Evolutionary conservation across 2,888 invertebrate genomes (phyloP).

Genomic region (Apamea anceps): DNA sequence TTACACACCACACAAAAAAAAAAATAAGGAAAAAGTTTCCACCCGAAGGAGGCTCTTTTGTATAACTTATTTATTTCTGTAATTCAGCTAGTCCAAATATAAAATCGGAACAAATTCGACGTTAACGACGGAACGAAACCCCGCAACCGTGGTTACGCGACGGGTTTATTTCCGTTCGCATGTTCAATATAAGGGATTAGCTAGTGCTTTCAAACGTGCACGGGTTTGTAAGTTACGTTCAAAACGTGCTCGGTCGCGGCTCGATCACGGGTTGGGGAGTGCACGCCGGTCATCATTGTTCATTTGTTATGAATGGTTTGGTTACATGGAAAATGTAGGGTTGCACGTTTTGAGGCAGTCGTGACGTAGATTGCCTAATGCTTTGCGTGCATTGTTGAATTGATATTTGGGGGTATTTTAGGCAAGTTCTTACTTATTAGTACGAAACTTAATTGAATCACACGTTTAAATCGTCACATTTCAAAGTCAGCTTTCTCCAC

Average conservation of each 20-base stretch:
- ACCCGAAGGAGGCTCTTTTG: constrained; percentile 14
- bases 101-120: constrained; percentile 38
- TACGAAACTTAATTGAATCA: background rate
- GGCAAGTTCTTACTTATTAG: background rate
- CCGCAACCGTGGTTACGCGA: constrained; percentile 31
- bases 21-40: constrained; percentile 16
- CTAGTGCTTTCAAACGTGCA: constrained; percentile 44
- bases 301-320: constrained; percentile 21
- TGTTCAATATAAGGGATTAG: constrained; percentile 26
- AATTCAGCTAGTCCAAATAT: constrained; percentile 44
- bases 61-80: constrained; percentile 50
- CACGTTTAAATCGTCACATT: background rate
- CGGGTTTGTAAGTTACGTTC: constrained; percentile 14
- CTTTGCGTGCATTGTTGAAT: background rate
- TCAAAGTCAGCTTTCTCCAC: background rate
- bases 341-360: constrained; percentile 42
- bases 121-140: constrained; percentile 47
- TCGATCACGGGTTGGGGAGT: constrained; percentile 32
- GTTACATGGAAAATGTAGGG: constrained; percentile 1
- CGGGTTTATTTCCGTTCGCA: constrained; percentile 46
- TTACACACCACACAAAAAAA: background rate
- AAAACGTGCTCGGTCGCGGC: constrained; percentile 30
- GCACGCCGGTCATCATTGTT: constrained; percentile 5
- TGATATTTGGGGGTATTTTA: background rate
- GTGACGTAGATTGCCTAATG: constrained; percentile 28